Evolutionary conservation across 2,888 invertebrate genomes (phyloP).

Genomic region (Acrobasis repandana): DNA sequence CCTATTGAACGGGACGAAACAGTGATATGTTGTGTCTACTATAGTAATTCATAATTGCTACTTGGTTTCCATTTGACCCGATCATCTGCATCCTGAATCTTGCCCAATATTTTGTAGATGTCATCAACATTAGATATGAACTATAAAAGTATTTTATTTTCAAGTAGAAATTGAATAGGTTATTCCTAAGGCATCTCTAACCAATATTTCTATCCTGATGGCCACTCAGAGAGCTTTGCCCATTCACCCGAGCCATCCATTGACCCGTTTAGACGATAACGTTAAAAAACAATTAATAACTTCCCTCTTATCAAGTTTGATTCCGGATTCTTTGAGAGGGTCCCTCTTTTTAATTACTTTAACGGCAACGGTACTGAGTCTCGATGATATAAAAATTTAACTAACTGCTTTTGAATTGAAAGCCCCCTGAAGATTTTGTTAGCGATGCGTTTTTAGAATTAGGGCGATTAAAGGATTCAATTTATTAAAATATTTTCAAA

Average conservation of each 20-base stretch:
- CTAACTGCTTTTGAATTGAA: slow-evolving; percentile 22
- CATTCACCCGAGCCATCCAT: slow-evolving; percentile 52
- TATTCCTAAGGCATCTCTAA: too few relatives aligned
- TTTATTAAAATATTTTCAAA: not conserved
- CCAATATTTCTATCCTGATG: not conserved
- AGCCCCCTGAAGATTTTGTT: slow-evolving; percentile 14
- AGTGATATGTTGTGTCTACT: too few relatives aligned
- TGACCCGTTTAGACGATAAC: slow-evolving; percentile 54
- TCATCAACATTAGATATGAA: too few relatives aligned
- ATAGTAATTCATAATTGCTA: too few relatives aligned
- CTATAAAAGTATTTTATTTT: too few relatives aligned
- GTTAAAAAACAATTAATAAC: slow-evolving; percentile 65
- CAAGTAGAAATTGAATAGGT: too few relatives aligned
- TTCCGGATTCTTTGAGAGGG: slow-evolving; percentile 52
- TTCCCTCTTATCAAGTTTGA: slow-evolving; percentile 58
- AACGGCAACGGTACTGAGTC: slow-evolving; percentile 46
- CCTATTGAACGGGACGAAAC: too few relatives aligned
- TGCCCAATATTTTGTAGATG: too few relatives aligned
- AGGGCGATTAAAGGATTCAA: slow-evolving; percentile 2
- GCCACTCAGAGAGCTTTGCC: slow-evolving; percentile 37
- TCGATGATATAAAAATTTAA: slow-evolving; percentile 27
- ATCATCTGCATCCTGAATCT: too few relatives aligned
- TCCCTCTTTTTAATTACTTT: slow-evolving; percentile 60
- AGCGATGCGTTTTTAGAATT: not conserved
- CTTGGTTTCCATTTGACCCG: too few relatives aligned